Evolutionary conservation across 2,113 vertebrate genomes (phyloP), one percentile per base, ranked within the genome.

Genomic region (Xenopus borealis): DNA sequence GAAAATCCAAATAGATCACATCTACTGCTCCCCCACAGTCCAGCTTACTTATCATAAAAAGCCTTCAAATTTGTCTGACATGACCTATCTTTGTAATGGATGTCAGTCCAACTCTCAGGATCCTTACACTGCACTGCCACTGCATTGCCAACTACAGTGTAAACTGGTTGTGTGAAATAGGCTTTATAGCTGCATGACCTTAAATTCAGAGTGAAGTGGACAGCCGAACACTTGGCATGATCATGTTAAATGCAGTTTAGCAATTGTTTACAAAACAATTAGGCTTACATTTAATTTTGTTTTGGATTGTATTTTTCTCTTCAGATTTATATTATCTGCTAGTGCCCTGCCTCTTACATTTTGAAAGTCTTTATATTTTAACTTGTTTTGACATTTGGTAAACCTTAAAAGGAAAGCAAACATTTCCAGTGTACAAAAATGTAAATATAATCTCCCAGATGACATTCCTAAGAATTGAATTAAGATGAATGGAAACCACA

Each of bases 301-400:
- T 55, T 62, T 63, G 59, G 58, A 50, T 75, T 81, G 78, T 73
- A 50, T 78, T 80, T 69, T 55, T 53, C 50, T 69, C 27, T 45
- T 20, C 57, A 80, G 78, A 78, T 66, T 65, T 55, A 62, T 80
- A 87, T 79, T 79, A 83, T 86, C 87, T 76, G 77, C 78, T 84
- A 72, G 72, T 85, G 73, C 53, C 17, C 53, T 55, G 53, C 53
- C 53, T 69, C 72, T 3, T 52, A 80, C 55, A 79, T 83, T 85
- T 62, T 44, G 75, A 85, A 86, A 88, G 83, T 88, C 84, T 85
- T 92, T 87, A 87, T 80, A 69, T 85, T 88, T 86, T 88, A 84
- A 90, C 87, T 87, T 85, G 89, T 90, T 91, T 84, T 89, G 83
- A 85, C 89, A 89, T 89, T 84, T 87, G 88, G 86, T 81, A 88